These are phyloP conservation scores for Heliangelus exortis DNA, from an alignment of 2,797 vertebrate genomes.

Conservation along the genomic window DNA sequence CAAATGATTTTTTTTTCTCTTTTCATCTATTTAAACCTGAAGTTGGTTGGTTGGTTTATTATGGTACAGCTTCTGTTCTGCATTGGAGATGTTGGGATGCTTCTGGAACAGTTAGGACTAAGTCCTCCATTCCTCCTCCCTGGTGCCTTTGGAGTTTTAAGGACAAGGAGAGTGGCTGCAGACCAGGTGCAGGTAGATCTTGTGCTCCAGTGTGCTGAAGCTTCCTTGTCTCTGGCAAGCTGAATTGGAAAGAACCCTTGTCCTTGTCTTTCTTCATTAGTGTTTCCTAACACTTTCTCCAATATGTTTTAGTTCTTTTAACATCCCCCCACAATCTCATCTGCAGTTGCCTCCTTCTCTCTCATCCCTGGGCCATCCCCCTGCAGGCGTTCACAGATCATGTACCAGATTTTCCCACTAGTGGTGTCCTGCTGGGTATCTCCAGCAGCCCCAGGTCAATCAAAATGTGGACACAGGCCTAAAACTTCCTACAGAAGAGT, in stretches of 20 bases:
- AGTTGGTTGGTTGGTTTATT: background rate
- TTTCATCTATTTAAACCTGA: background rate
- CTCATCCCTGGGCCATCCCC: background rate
- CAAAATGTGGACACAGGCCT: background rate
- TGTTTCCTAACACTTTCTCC: slow-evolving; percentile 14
- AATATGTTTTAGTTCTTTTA: background rate
- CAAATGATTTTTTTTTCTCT: background rate
- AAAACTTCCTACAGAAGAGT: background rate
- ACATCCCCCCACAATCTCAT: background rate
- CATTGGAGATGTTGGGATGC: background rate
- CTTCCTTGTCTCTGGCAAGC: background rate
- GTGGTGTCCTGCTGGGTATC: background rate
- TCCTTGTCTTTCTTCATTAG: slow-evolving; percentile 20
- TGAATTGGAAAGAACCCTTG: slow-evolving; percentile 21
- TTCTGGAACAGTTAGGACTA: background rate
- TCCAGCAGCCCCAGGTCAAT: background rate
- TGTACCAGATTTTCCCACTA: background rate
- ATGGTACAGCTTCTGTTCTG: background rate
- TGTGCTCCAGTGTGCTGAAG: background rate
- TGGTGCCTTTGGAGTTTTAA: background rate
- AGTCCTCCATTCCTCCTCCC: background rate
- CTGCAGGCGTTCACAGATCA: background rate
- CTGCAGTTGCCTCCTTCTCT: background rate
- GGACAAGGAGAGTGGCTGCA: background rate
- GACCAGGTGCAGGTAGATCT: background rate